Base-by-base conservation (phyloP, 2,888 invertebrate species). In the Mesorhabditis belari region DNA sequence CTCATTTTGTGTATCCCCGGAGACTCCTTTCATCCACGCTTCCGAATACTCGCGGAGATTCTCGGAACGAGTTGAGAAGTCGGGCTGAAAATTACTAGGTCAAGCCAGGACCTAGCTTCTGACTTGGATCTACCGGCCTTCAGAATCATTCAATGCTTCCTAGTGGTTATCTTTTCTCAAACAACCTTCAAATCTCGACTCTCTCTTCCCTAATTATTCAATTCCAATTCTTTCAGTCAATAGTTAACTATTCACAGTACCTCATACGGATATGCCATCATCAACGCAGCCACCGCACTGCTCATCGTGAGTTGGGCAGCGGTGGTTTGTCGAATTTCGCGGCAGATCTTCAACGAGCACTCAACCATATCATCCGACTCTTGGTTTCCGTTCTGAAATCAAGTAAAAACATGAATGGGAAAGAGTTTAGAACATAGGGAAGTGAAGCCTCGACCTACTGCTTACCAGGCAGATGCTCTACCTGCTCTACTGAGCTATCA, bases 181-280 rank as follows among this genome's bases (percentile, higher is more conserved):
- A 9, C 12, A 35, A 35, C n/a, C 44, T n/a, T n/a, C 12, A 35
- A 55, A 55, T 29, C 53, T 59, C 24, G 51, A 6, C 12, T 9
- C 51, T 50, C 12, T 9, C 51, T 50, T 21, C 51, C 51, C 51
- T 23, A 9, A 9, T 21, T 21, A 1, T 23, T 6, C 51, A 9
- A 35, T n/a, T n/a, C n/a, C n/a, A 35, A 2, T 17, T 35, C 44
- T n/a, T 35, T n/a, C n/a, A n/a, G 12, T 2, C 44, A n/a, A 1
- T n/a, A n/a, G n/a, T n/a, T n/a, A n/a, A n/a, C n/a, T n/a, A n/a
- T n/a, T n/a, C n/a, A n/a, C n/a, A n/a, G 24, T 9, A 66, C 66
- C 55, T 70, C 66, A 49, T 66, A 70, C 1, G 74, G 74, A 66
- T 70, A 74, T 3, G 74, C 71, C 27, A 74, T 61, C 19, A 74